Evolutionary conservation across 2,888 invertebrate species (phyloP), one percentile per base, ranked within the genome.

Genomic region (Phortica magna): DNA sequence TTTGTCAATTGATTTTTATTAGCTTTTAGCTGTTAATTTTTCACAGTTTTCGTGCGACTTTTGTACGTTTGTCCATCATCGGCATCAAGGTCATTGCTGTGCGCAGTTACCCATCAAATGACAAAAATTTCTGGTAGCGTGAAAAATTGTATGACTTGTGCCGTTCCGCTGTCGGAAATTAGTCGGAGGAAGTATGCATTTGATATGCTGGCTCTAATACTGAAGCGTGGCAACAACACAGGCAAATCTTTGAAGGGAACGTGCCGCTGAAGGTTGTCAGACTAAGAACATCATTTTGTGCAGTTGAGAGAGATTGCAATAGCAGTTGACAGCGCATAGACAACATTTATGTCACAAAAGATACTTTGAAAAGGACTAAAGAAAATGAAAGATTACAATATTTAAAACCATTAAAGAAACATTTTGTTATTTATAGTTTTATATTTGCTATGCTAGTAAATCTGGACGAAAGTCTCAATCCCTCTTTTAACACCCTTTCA

Each of bases 11-110:
- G 42, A 42, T 55, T 55, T 71, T 55, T 71, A 71, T 71, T 71
- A 53, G n/a, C 55, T 55, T 71, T 71, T 71, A 53, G 70, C 55
- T 71, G 70, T 55, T 71, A 71, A 71, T 71, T 71, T 71, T 71
- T 55, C 70, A 55, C 70, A 71, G 70, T 71, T 55, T 71, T 55
- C 55, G n/a, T 55, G n/a, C 53, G 19, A 19, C 31, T 71, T 22
- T 71, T 61, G 12, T 19, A 22, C 65, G 7, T 65, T 12, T 53
- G 53, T 31, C 31, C 31, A 53, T 22, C 19, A 53, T 31, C 53
- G 22, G 14, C 53, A 55, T 39, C 70, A 48, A 53, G 70, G 53
- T 55, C 53, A 22, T 53, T 48, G 41, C 7, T 70, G 14, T 7
- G 10, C 10, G 19, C 17, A 10, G 17, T 59, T 17, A 6, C 0